Base-by-base conservation (phyloP, 2,888 invertebrate genomes). In the Nomada flava region DNA sequence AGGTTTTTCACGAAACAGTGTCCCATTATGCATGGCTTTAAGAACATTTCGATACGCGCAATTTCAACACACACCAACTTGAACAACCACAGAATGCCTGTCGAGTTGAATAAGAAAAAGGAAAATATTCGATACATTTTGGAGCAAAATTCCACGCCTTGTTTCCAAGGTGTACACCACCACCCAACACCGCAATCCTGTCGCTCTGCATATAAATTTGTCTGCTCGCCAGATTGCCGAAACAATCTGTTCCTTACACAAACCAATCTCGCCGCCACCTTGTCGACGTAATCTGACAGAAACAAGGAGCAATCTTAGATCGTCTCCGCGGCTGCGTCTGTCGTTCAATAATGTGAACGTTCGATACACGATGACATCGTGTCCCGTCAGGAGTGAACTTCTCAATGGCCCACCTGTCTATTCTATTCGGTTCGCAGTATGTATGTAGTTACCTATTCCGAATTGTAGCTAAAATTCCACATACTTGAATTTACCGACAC, bases 291-390 rank as follows among this genome's bases (percentile, higher is more conserved):
- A 76, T 76, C 69, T 29, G 44, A 10, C 29, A 13, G 64, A 59
- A 47, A 65, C 79, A 77, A 64, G 70, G 26, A 70, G 13, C 70
- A 64, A 77, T 77, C 78, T 79, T 60, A 64, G 59, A 77, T 18
- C 26, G 50, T 64, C 57, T 65, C 79, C 23, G 60, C 36, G 42
- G 29, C 52, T 77, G 0, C 47, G 15, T 7, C 36, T 36, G 77
- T 77, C 65, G 53, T 55, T 77, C 47, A n/a, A 60, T 60, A 64
- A 76, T 69, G 69, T 29, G 53, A 70, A 65, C 9, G 15, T 64
- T 29, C 29, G 23, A 42, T 57, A 36, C 23, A 15, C 29, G 23
- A 23, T 18, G 11, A n/a, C 10, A 23, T n/a, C 70, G 50, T 20
- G 57, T 63, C 57, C 52, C 52, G 26, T 44, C 52, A 7, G 23